phyloP scores from a whole-genome alignment of 2,888 invertebrate species.

The Drosophila macrospina region DNA sequence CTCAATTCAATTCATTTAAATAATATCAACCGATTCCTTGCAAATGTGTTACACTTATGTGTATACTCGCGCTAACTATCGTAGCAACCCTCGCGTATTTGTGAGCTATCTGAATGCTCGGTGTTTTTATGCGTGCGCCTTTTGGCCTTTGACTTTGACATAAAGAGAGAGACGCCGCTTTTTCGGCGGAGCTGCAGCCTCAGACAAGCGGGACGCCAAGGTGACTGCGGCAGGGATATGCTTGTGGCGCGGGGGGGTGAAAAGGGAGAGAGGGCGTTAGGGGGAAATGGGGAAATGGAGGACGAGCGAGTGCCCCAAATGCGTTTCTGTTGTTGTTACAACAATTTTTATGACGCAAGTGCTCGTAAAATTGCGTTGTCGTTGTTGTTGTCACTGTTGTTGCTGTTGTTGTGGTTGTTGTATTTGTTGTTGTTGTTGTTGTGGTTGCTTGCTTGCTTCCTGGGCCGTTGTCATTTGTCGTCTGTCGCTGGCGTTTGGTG shows the following conservation, averaged over 20 bases:
- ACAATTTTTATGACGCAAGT: slow-evolving; percentile 71
- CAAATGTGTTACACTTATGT: too few relatives aligned
- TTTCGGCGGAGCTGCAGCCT: slow-evolving; percentile 38
- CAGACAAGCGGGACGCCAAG: slow-evolving; percentile 1
- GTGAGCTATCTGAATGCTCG: slow-evolving; percentile 39
- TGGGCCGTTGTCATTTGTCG: slow-evolving; percentile 44
- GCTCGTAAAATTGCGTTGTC: slow-evolving; percentile 69
- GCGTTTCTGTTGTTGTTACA: slow-evolving; percentile 76
- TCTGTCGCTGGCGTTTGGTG: slow-evolving; percentile 15
- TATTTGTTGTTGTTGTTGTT: slow-evolving; percentile 21
- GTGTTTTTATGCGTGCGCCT: slow-evolving; percentile 68
- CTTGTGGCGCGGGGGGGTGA: neutral
- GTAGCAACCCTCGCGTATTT: slow-evolving; percentile 51
- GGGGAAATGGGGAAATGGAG: neutral
- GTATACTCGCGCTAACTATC: neutral
- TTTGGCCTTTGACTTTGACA: slow-evolving; percentile 76
- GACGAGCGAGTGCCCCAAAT: slow-evolving; percentile 54
- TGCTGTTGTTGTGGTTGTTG: slow-evolving; percentile 31
- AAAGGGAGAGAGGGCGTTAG: neutral
- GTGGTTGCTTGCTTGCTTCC: slow-evolving; percentile 22
- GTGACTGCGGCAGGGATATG: neutral
- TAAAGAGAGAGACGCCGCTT: slow-evolving; percentile 65
- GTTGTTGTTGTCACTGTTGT: slow-evolving; percentile 24
- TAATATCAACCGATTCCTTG: too few relatives aligned
- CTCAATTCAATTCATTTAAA: too few relatives aligned